Conservation (phyloP, 1,140 invertebrate genomes). For the Tenebrio molitor region DNA sequence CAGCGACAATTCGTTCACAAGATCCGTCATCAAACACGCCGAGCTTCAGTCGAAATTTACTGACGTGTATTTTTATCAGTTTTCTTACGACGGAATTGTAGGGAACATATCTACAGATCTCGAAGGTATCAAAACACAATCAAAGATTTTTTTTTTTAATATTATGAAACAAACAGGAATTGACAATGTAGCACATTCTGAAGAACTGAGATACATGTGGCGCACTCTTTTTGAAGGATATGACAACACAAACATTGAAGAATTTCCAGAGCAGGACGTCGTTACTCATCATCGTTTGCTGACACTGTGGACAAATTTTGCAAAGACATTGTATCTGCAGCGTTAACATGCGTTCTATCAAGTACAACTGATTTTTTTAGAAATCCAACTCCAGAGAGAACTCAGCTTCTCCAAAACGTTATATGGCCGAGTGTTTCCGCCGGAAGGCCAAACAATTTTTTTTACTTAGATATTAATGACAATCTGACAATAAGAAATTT, state of each 20-base stretch:
- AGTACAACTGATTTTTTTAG: conserved; percentile 36
- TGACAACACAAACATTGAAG: not conserved
- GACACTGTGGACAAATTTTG: conserved; percentile 45
- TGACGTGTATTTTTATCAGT: conserved; percentile 46
- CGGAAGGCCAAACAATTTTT: not conserved
- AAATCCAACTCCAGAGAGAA: conserved; percentile 11
- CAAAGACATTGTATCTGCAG: conserved; percentile 45
- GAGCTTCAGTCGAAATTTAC: conserved; percentile 36
- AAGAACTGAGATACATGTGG: conserved; percentile 38
- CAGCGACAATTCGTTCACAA: conserved; percentile 43
- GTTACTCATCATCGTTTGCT: conserved; percentile 10
- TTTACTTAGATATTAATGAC: not conserved
- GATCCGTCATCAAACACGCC: conserved; percentile 41
- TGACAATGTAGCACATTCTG: conserved; percentile 19
- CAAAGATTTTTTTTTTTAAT: not conserved
- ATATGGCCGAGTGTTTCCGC: not conserved
- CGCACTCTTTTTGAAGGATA: not conserved
- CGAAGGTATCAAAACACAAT: not conserved
- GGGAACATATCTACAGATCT: not conserved
- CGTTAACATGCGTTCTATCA: no score
- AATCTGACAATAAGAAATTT: conserved; percentile 6
- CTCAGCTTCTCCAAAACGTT: not conserved
- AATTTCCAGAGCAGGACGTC: conserved; percentile 18
- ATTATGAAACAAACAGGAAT: not conserved
- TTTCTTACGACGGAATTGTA: conserved; percentile 43